Evolutionary conservation across 64 coral and sea anemone genomes (phyloP), one percentile per base, ranked within the genome.

Genomic region (Montipora capricornis): DNA sequence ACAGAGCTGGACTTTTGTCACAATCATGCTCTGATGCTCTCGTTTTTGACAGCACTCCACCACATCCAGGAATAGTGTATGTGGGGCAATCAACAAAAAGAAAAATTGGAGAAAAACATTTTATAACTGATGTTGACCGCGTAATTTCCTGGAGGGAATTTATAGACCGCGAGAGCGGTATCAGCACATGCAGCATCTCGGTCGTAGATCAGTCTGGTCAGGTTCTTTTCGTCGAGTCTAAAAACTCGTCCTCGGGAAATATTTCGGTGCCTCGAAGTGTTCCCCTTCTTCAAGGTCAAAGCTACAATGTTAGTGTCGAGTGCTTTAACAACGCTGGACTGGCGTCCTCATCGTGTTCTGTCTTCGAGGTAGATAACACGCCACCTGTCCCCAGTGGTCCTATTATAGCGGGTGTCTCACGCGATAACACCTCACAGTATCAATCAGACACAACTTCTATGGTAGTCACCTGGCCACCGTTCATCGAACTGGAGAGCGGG

Each of bases 1-100:
- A 98, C 59, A 78, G 94, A 47, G 97, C 94, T 17, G 76, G 88
- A 12, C 89, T 98, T 10, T 79, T 94, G 9, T 98, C 97, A 79
- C 82, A 92, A 20, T 88, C 94, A 79, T 98, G 97, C 22, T 98
- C 97, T 8, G 85, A 95, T 12, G 91, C 97, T 11, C 74, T 98
- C 12, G 77, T 98, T 4, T 84, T 98, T 89, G 97, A 98, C 37
- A 81, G 44, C 29, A 89, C 94, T 20, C 82, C 97, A 16, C 97
- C 97, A 4, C 52, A 24, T 51, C 61, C 73, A 59, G 97, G 94
- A 15, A 81, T 19, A 49, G 84, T 98, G 0, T 58, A 75, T 10
- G 76, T 98, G 49, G 91, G 95, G 17, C 29, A 81, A 74, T 20
- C 80, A 29, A 51, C 52, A 55, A 55, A 55, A 22, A 70, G 26